Evolutionary conservation across 2,797 vertebrate genomes (phyloP), one percentile per base, ranked within the genome.

Genomic region (Enteromius viviparus): DNA sequence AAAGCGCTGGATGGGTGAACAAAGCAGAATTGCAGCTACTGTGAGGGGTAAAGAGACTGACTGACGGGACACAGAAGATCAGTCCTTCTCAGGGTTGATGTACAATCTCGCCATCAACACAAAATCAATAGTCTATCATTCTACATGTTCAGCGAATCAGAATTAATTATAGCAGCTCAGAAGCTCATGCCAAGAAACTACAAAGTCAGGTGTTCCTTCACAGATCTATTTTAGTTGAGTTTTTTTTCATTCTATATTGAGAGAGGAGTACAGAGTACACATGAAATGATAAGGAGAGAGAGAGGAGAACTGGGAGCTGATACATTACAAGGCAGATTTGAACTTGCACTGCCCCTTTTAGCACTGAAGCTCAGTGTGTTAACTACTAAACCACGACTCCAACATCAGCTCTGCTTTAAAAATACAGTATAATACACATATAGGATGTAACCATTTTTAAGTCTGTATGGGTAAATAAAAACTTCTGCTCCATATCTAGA

Each of bases 51-150:
- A 76, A 78, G 66, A 92, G 89, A 85, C 80, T 89, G 87, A 92
- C 88, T 72, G 79, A 81, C 26, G 55, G 53, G 45, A 74, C 60
- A 74, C n/a, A 91, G 87, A 91, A 76, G 87, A 86, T 65, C 12
- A 49, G 82, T 66, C 82, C 81, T 83, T 84, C 89, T 78, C 69
- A 55, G 51, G 26, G 55, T 37, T 78, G 88, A 86, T 40, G 88
- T 81, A 86, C 84, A 89, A 90, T 87, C 86, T 89, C 71, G 47
- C 85, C 86, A 89, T 89, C 88, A 90, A 68, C 85, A 75, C 82
- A 78, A 88, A 89, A 91, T 91, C 90, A 85, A 83, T 85, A 85
- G 84, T 34, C 76, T 81, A 88, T 87, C 81, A 85, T 74, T 88
- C 87, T 87, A 86, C 87, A 91, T 87, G 78, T 88, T 53, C 81